Evolutionary conservation across 2,797 vertebrate genomes (phyloP), one percentile per base, ranked within the genome.

Genomic region (Mionectes olivaceus): DNA sequence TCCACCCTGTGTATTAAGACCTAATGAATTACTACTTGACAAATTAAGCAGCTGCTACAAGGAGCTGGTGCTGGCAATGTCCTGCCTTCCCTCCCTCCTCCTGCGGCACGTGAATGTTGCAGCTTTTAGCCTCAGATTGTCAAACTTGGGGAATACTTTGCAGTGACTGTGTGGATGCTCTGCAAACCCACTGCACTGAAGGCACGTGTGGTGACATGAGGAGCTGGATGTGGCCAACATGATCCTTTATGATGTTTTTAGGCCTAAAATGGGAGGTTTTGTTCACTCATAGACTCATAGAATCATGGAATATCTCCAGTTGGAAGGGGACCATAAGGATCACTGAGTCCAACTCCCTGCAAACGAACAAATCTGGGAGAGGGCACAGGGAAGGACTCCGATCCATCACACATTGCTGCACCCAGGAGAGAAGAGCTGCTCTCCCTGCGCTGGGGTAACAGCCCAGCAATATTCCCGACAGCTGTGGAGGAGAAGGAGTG

Each of bases 11-110:
- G 33, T 71, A 71, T 93, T 78, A 91, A 94, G 63, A 89, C 55
- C 35, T 89, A 76, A 89, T 21, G 67, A 94, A 87, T 94, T 90
- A 46, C 59, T 87, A 82, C 63, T 30, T 73, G 87, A 69, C 49
- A 57, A 92, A 94, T 87, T 57, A 91, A 69, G 63, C 2, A 9
- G 74, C 63, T 84, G 57, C 60, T 79, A 47, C 55, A 89, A 92
- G 78, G 78, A 84, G 78, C 43, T 3, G 0, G 6, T 37, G 53
- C 4, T 92, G 77, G 61, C 76, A 57, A 4, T 79, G 67, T 49
- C 84, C 41, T 80, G 41, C 84, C 39, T 76, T 37, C 63, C 79
- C 63, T 75, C n/a, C 56, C 30, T 85, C 68, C 64, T 85, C 52
- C 75, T 32, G 52, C 25, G 78, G 21, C 41, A 17, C 28, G 14